Base-by-base conservation (phyloP, 2,797 vertebrate species). In the Rhabdophis nuchalis region DNA sequence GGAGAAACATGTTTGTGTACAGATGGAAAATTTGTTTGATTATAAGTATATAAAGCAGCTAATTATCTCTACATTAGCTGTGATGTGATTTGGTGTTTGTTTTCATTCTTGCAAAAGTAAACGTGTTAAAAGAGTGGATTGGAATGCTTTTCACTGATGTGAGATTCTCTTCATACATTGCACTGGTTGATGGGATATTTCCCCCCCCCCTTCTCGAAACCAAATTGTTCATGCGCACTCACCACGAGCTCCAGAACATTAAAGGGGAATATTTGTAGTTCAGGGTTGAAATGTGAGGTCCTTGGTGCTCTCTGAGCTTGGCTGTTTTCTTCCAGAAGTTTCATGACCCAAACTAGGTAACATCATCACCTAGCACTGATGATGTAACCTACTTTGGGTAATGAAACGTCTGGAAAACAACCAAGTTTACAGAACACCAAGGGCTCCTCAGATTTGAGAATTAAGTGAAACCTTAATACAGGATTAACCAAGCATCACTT, bases 81-180 rank as follows among this genome's bases (percentile, higher is more conserved):
- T 86, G 50, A 60, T 93, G 53, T 72, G 82, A 90, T 86, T 93
- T 91, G 92, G 82, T 92, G 90, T 89, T 91, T 91, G 72, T 61
- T 85, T 91, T 87, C 1, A 0, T 68, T 93, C 93, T 90, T 95
- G 93, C 61, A 91, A 90, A 94, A 91, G 89, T 95, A 93, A 96
- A 95, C 25, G 82, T 54, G 53, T 87, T 95, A 92, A 32, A 92
- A 86, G 93, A 86, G 91, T 89, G 93, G 96, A 87, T 52, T 50
- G n/a, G 7, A 60, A 57, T 61, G 53, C 20, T 85, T 54, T 85
- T 11, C 0, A 6, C 2, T 2, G 0, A 14, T 93, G 88, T 87
- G 89, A 93, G 86, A 25, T 58, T n/a, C 58, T 93, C 91, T 90
- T 54, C 36, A 3, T 93, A 72, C 27, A 27, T 88, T 61, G 85